Evolutionary conservation across 2,797 vertebrate genomes (phyloP), one percentile per base, ranked within the genome.

Genomic region (Echiichthys vipera): DNA sequence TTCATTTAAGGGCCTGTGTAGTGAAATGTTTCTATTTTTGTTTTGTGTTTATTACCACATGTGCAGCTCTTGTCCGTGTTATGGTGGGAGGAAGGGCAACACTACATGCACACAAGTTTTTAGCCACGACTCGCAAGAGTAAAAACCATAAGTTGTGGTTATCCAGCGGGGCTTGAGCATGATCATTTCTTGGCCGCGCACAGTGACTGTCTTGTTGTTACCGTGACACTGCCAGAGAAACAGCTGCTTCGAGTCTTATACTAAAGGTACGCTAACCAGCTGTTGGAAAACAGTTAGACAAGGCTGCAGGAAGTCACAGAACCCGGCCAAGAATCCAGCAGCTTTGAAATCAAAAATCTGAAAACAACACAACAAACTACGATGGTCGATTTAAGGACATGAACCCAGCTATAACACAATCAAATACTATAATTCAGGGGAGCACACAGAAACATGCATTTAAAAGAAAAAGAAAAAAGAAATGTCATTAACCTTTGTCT

Each of bases 401-500:
- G 12, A 54, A 57, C 18, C 15, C 10, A 42, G 55, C 42, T 1
- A 62, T 45, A 15, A 36, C 11, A 17, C 9, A 56, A 56, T 36
- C 36, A 54, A 42, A 66, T 9, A n/a, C 51, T 64, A 22, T 58
- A 65, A 68, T 34, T 61, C 9, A 5, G 34, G 42, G 24, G 12
- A 30, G 22, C 9, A 49, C 18, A 66, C 20, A 39, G 43, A 50
- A 79, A 64, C 74, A 65, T 49, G 79, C 56, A 77, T 64, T 67
- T 59, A 15, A 24, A 39, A 63, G 20, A 13, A 39, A 58, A 18
- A 7, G 20, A 53, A 62, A 49, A 61, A 46, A 51, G 65, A 86
- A 50, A 78, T 75, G 78, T 74, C 29, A 84, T 89, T 83, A 86
- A 73, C 82, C 77, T 70, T 51, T 67, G 75, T 84, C 67, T 65